These are phyloP conservation scores for Lanistes nyassanus DNA, from an alignment of 1,140 invertebrate species.

Conservation along the genomic window DNA sequence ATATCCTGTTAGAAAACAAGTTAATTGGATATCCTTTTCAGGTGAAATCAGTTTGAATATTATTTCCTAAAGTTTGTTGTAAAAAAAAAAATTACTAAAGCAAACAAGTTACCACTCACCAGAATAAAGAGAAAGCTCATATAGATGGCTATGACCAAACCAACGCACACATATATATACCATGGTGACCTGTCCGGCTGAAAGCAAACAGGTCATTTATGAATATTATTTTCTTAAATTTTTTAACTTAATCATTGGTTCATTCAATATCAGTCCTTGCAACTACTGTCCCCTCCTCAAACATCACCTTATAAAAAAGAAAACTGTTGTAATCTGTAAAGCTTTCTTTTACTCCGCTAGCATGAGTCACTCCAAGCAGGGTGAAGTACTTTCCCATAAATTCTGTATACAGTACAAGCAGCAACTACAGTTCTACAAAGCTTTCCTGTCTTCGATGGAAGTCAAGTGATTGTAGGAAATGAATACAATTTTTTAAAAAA, in stretches of 20 bases:
- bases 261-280: too few relatives aligned
- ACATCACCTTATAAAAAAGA: too few relatives aligned
- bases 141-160: constrained; percentile 35
- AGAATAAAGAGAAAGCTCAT: constrained; percentile 42
- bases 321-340: neutral
- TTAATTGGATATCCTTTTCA: too few relatives aligned
- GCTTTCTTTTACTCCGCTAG: neutral
- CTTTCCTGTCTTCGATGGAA: neutral
- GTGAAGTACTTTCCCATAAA: neutral
- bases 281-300: too few relatives aligned
- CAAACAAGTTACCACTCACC: too few relatives aligned
- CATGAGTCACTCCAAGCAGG: neutral
- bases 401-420: neutral
- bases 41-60: too few relatives aligned
- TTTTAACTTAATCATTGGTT: too few relatives aligned
- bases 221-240: too few relatives aligned
- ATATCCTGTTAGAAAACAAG: too few relatives aligned
- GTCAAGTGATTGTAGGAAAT: neutral
- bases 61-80: too few relatives aligned
- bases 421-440: neutral
- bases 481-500: neutral
- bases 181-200: constrained; percentile 39
- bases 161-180: constrained; percentile 45
- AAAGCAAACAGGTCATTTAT: constrained; percentile 23
- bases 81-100: too few relatives aligned